Evolutionary conservation across 2,113 vertebrate species (phyloP), one percentile per base, ranked within the genome.

Genomic region (Rhinolophus ferrumequinum): DNA sequence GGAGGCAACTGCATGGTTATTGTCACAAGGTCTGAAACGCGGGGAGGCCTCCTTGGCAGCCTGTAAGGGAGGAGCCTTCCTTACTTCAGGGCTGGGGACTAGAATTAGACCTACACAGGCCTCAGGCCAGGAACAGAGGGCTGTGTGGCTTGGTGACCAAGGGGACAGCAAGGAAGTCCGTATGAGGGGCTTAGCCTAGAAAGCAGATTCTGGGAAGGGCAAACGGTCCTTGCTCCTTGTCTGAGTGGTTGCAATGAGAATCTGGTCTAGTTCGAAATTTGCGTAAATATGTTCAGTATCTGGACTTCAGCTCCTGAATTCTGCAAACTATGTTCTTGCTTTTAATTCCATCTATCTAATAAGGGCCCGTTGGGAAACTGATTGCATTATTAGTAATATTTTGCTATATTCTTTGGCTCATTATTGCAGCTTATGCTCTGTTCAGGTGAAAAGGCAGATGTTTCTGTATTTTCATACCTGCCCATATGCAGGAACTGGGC

Each of bases 291-390:
- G 58, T 81, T 80, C 21, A 60, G 50, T 18, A 24, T 80, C 28
- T 94, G n/a, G 66, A 54, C n/a, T 81, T 93, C 35, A 52, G 70
- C 76, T 93, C 80, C 47, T 93, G 9, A 67, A 54, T 91, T 94
- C 26, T 77, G 41, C 81, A 77, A 69, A 52, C n/a, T 0, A 56
- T 35, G 60, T 28, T 33, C 24, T 93, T 84, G 13, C 33, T 90
- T 91, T 89, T 67, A 10, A 77, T 70, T 33, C 58, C 16, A 81
- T 66, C 8, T 5, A 35, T 86, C 16, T 88, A n/a, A 5, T 87
- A 82, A 96, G 35, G 87, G 6, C 33, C 18, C 33, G n/a, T 93
- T 70, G 8, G 16, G 81, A 84, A 72, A 52, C 81, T 44, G 60
- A 76, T 50, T 86, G 33, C 1, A 8, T 86, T 77, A 44, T 62